These are phyloP conservation scores for Lamellibrachia luymesi DNA, from an alignment of 1,140 invertebrate genomes.

Conservation along the genomic window DNA sequence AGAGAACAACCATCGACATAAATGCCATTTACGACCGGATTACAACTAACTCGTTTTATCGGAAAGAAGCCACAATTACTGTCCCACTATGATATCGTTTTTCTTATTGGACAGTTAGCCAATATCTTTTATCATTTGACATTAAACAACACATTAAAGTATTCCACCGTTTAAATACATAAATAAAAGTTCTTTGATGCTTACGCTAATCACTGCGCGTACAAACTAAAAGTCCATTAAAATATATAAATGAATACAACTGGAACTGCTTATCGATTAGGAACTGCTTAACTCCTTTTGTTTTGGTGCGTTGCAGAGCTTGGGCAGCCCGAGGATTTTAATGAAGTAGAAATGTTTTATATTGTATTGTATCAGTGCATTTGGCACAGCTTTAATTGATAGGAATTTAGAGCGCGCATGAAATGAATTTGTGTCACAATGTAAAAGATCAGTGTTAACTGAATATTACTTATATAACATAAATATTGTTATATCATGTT, in stretches of 20 bases:
- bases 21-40: no score
- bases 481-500: not conserved
- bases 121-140: not conserved
- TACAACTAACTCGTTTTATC: not conserved
- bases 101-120: not conserved
- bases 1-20: no score
- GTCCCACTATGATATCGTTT: not conserved
- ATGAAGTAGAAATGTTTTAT: no score
- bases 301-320: no score
- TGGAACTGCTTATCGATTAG: no score
- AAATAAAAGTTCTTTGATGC: no score
- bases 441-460: not conserved
- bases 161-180: not conserved
- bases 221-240: no score
- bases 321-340: no score
- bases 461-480: not conserved
- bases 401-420: not conserved
- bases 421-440: not conserved
- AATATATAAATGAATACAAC: no score
- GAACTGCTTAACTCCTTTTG: no score
- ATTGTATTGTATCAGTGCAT: not conserved
- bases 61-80: not conserved
- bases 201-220: no score
- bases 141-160: not conserved
- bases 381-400: not conserved